Evolutionary conservation across 2,113 vertebrate genomes (phyloP).

Genomic region (Grammomys surdaster): DNA sequence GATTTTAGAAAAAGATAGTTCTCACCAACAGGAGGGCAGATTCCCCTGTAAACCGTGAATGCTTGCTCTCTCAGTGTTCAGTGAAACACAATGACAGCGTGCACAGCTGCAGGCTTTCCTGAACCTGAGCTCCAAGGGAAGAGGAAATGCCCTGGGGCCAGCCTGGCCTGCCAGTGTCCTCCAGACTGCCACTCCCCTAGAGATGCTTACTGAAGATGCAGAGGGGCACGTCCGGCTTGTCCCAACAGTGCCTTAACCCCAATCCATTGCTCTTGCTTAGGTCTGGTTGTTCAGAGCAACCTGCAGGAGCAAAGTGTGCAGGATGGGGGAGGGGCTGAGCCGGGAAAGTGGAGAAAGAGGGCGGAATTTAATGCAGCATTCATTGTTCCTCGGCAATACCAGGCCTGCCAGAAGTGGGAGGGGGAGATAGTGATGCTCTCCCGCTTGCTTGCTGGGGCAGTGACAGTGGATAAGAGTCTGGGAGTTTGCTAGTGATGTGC

Average conservation of each 20-base stretch:
- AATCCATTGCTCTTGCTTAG: neutral
- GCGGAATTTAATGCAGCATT: neutral
- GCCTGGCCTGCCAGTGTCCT: neutral
- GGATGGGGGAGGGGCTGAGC: neutral
- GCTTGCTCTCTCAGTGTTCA: neutral
- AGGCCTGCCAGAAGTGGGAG: neutral
- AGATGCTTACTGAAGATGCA: neutral
- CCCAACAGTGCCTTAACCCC: neutral
- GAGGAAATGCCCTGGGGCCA: neutral
- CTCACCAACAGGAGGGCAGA: neutral
- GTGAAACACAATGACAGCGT: neutral
- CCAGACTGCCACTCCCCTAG: neutral
- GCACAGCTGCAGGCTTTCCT: neutral
- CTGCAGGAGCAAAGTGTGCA: neutral
- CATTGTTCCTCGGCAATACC: no score
- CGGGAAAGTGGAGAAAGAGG: neutral
- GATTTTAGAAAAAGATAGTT: neutral
- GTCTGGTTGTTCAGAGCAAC: neutral
- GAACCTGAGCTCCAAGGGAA: neutral
- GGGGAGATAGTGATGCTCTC: neutral
- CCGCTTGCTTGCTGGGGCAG: no score
- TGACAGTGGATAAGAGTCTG: no score
- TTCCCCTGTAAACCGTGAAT: neutral
- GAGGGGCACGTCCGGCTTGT: neutral
- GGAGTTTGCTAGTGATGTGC: neutral